phyloP scores from a whole-genome alignment of 1,140 invertebrate species.

The Brachionus asplanchnoidis region DNA sequence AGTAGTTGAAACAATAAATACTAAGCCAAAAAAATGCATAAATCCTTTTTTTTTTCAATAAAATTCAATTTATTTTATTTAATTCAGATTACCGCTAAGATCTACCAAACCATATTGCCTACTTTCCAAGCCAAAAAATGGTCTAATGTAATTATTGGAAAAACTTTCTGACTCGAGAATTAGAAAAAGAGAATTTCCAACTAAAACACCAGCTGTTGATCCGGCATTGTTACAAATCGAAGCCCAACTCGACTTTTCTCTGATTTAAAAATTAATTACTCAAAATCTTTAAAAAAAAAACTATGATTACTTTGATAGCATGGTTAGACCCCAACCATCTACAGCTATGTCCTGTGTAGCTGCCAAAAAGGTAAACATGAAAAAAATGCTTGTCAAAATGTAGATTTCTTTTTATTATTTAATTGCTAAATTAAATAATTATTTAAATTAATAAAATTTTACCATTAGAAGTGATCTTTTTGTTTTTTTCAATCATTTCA shows the following conservation, averaged over 20 bases:
- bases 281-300: no score
- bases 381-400: slow-evolving; percentile 78
- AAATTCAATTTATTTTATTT: neutral
- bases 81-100: neutral
- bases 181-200: slow-evolving; percentile 94
- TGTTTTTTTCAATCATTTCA: slow-evolving; percentile 47
- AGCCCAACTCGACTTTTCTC: slow-evolving; percentile 91
- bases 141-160: slow-evolving; percentile 83
- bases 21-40: slow-evolving; percentile 55
- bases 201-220: slow-evolving; percentile 81
- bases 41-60: neutral
- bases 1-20: slow-evolving; percentile 84
- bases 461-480: neutral
- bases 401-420: slow-evolving; percentile 62
- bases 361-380: slow-evolving; percentile 86
- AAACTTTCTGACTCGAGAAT: slow-evolving; percentile 93
- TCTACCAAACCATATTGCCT: neutral
- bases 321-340: slow-evolving; percentile 98
- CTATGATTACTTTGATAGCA: slow-evolving; percentile 74
- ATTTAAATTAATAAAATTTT: neutral
- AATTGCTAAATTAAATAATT: slow-evolving; percentile 72
- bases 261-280: slow-evolving; percentile 46
- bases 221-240: slow-evolving; percentile 98
- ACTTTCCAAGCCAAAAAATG: neutral
- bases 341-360: slow-evolving; percentile 99